Conservation (phyloP, 2,888 invertebrate genomes). For the Deladenus siricidicola region DNA sequence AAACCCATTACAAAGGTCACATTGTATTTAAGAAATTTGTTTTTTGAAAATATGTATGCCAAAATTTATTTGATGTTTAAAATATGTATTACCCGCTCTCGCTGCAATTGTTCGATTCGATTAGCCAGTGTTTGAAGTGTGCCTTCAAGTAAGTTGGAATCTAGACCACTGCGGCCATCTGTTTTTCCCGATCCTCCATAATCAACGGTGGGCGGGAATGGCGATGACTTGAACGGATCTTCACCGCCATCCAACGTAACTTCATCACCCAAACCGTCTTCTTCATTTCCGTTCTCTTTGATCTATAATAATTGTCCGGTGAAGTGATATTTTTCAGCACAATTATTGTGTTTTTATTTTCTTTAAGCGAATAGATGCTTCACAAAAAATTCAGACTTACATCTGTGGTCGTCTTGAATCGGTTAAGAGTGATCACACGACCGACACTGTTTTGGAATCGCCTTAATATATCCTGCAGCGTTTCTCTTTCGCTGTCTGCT, state of each 20-base stretch:
- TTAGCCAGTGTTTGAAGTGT: conserved; percentile 43
- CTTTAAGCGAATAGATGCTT: too few relatives aligned
- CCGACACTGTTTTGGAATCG: conserved; percentile 50
- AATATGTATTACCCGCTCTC: conserved; percentile 35
- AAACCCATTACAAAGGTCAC: too few relatives aligned
- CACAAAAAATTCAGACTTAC: conserved; percentile 6
- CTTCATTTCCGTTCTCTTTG: conserved; percentile 8
- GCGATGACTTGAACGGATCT: conserved; percentile 38
- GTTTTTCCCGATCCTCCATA: conserved; percentile 17
- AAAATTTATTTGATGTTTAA: neutral
- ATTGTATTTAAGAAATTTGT: neutral
- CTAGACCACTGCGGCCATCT: conserved; percentile 28
- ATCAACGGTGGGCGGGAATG: conserved; percentile 37
- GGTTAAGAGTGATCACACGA: conserved; percentile 42
- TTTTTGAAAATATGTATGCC: neutral
- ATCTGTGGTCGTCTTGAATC: conserved; percentile 25
- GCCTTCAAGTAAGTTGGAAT: conserved; percentile 42
- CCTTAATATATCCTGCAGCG: conserved; percentile 43
- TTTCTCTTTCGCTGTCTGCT: conserved; percentile 48
- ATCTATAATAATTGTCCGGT: too few relatives aligned
- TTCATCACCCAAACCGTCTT: conserved; percentile 15
- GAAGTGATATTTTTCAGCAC: too few relatives aligned
- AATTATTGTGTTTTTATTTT: too few relatives aligned
- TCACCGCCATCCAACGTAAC: conserved; percentile 20
- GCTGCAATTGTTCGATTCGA: conserved; percentile 47